Base-by-base conservation (phyloP, 2,888 invertebrate species). In the Trachelus iudaicus region DNA sequence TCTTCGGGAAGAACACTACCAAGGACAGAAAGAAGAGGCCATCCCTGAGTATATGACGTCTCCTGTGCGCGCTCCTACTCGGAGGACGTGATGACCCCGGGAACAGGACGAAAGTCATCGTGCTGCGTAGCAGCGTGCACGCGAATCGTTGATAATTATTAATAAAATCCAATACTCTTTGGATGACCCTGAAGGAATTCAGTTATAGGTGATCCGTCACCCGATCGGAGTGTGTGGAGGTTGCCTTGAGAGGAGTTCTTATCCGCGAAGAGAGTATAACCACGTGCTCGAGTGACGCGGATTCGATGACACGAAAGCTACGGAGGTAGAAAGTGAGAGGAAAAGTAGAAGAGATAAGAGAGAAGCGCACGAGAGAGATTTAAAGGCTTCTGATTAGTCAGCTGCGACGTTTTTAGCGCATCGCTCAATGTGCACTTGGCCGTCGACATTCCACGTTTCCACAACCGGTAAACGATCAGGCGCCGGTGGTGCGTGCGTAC, bases 1-100 rank as follows among this genome's bases (percentile, higher is more conserved):
- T 96, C 91, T 96, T 96, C 88, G 96, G 96, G 73, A 96, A 95
- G 92, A 96, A 95, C 91, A 95, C 94, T 86, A 95, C 95, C 89
- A 95, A 94, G 83, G 95, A 96, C 85, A 92, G 96, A 84, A 96
- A 96, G 93, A 96, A 96, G 92, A 93, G 96, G 86, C 96, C 96
- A 35, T 96, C 96, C 69, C 93, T 96, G 84, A 96, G 95, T 91
- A 96, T 96, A 93, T 96, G 93, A 94, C 90, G 90, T 85, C 87
- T 90, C 84, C 87, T 90, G 77, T 89, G 88, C 90, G 88, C 89
- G 89, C 90, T 90, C 87, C 89, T 90, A 85, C 87, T 90, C 85
- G 89, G 89, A 80, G 88, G 87, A 84, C 87, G 87, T 84, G 88
- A 90, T 85, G 89, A 90, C 80, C 90, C 90, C 34, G 87, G 85